Base-by-base conservation (phyloP, 2,888 invertebrate species). In the Shargacucullia verbasci region DNA sequence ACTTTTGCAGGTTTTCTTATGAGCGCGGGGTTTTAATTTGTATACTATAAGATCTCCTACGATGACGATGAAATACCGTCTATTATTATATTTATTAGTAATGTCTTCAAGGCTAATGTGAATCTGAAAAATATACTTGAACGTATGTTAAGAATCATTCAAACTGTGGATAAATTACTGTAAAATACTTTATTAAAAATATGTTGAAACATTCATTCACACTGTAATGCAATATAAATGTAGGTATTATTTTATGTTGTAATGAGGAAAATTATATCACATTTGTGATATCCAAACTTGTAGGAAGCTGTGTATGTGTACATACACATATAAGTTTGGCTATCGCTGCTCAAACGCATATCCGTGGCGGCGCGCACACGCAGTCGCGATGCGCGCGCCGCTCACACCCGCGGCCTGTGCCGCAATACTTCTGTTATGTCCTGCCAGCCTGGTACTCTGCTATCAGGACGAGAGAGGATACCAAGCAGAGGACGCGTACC, bases 371-470 rank as follows among this genome's bases (percentile, higher is more conserved):
- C 73, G 75, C 76, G 82, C 80, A 76, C 78, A 68, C 86, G 82
- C 92, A 92, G 93, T 92, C 91, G 89, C 79, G 85, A 92, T 92
- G 92, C 92, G 92, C 85, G 89, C 90, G 89, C 87, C 89, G 87
- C 67, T 78, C 83, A 79, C 83, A 80, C 74, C 81, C 84, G 85
- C 86, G 87, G 87, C 85, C 79, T 85, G 73, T 69, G 81, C 82
- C 76, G 85, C 81, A 56, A 53, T 85, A 70, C 87, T 91, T 68
- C 85, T 92, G 66, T 65, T 86, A 53, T 67, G 68, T 73, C 77
- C 86, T 91, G 86, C 69, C 45, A 57, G 66, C 90, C 89, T 91
- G 83, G 91, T 91, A 86, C 82, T 83, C 60, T 77, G 83, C 70
- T 83, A 85, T 71, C 83, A 85, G 61, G 87, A 89, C 55, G 86